Evolutionary conservation across 2,797 vertebrate genomes (phyloP), one percentile per base, ranked within the genome.

Genomic region (Bufotes viridis): DNA sequence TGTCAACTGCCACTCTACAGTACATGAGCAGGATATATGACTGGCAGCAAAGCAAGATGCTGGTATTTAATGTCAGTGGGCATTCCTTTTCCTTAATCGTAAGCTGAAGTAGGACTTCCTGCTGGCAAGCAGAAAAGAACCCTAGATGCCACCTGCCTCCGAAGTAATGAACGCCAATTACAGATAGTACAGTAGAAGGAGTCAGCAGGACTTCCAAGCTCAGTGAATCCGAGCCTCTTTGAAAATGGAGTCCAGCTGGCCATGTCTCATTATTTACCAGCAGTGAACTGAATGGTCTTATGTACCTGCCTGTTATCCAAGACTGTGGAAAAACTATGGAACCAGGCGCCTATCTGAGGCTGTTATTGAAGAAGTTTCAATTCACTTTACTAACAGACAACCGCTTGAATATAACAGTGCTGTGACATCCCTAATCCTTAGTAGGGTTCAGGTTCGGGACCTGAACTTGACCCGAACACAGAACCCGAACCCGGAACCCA

Each of bases 91-190:
- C 34, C 72, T 51, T 75, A 75, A 75, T 75, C 11, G 20, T 53
- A 49, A 53, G 72, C 22, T 75, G 72, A 51, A 51, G 20, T 51
- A 53, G 18, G 5, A 20, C 49, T 51, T 75, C 72, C 72, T 51
- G 72, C 72, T 53, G 49, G 72, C 72, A 75, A n/a, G 42, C 53
- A 75, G 49, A 75, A 53, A 75, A 11, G n/a, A 67, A 5, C 29
- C 8, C 20, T 29, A 34, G 29, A 72, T 70, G 69, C 29, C 2
- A 8, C 9, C 69, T 72, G 20, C 20, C 72, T 75, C 72, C 22
- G 17, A 74, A 11, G 42, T 75, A n/a, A 53, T 75, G 72, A n/a
- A n/a, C 12, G 72, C 72, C 17, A 75, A 75, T 75, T 75, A 51
- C 42, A n/a, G 20, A 51, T 18, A 53, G 10, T 75, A 75, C 72